A percentile compares a stretch with the other conserved stretches of the same genome.
phyloP scores from a whole-genome alignment of 53 echinoderm and acorn worm species.

The Astropecten irregularis region DNA sequence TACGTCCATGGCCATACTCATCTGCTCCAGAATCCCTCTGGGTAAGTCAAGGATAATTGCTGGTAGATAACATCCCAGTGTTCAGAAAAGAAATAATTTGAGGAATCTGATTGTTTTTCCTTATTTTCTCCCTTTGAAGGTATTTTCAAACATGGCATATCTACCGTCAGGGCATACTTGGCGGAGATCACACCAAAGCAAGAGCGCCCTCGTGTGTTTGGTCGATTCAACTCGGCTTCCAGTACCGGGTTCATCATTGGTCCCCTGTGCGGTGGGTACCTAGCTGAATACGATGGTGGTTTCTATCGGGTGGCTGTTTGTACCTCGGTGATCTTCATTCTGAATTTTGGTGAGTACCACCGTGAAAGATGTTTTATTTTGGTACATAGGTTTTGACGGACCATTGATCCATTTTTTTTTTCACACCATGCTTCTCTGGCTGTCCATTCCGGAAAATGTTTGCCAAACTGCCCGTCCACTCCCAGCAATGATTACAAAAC shows the following conservation, averaged over 20 bases:
- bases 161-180: conserved; percentile 74
- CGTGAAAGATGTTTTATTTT: too few species aligned
- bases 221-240: conserved; percentile 86
- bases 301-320: conserved; percentile 73
- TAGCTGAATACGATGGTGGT: conserved; percentile 75
- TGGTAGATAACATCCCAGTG: too few species aligned
- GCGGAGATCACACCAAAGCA: conserved; percentile 87
- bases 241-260: conserved; percentile 91
- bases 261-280: conserved; percentile 84
- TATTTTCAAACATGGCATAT: conserved; percentile 85
- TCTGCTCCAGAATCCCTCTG: conserved; percentile 74
- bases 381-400: too few species aligned
- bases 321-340: conserved; percentile 58
- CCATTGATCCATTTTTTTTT: too few species aligned
- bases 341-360: conserved; percentile 79
- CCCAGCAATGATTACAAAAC: neutral
- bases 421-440: too few species aligned
- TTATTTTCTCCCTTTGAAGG: conserved; percentile 49
- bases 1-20: conserved; percentile 56
- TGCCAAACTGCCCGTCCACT: too few species aligned
- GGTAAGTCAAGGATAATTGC: conserved; percentile 52
- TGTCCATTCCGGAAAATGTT: too few species aligned
- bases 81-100: neutral
- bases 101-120: conserved; percentile 6
- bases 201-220: conserved; percentile 85